These are phyloP conservation scores for Ylistrum balloti DNA, from an alignment of 1,140 invertebrate genomes.

Conservation along the genomic window DNA sequence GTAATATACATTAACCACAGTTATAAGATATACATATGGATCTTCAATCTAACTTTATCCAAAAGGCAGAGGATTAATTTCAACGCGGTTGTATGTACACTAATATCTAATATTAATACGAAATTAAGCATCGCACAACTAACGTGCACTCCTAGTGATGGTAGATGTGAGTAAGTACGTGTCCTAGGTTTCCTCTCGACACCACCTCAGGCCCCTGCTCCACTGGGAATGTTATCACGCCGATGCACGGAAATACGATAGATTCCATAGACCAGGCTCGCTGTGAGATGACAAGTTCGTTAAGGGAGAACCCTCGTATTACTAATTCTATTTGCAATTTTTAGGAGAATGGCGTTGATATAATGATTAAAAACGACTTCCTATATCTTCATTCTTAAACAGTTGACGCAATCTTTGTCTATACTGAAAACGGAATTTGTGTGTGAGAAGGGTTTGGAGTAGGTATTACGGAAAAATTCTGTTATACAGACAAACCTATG, in stretches of 20 bases:
- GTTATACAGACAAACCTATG: too few species aligned
- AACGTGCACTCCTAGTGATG: background rate
- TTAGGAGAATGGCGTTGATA: background rate
- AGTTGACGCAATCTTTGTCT: too few species aligned
- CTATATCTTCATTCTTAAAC: background rate
- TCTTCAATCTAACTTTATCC: background rate
- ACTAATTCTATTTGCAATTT: slow-evolving; percentile 7
- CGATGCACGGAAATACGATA: background rate
- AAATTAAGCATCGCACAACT: background rate
- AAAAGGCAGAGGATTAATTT: background rate
- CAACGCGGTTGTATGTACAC: background rate
- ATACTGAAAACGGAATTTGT: too few species aligned
- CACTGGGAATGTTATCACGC: slow-evolving; percentile 10
- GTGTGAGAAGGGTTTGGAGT: too few species aligned
- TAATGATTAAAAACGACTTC: background rate
- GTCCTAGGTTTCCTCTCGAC: background rate
- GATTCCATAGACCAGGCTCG: background rate
- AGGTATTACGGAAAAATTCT: too few species aligned
- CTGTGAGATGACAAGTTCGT: slow-evolving; percentile 12
- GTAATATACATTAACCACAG: background rate
- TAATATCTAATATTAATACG: background rate
- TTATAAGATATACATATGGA: background rate
- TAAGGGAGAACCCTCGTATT: background rate
- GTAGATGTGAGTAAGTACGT: background rate
- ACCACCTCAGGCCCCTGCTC: background rate